phyloP scores from a whole-genome alignment of 2,113 vertebrate species.

The Pachyramphus minor region DNA sequence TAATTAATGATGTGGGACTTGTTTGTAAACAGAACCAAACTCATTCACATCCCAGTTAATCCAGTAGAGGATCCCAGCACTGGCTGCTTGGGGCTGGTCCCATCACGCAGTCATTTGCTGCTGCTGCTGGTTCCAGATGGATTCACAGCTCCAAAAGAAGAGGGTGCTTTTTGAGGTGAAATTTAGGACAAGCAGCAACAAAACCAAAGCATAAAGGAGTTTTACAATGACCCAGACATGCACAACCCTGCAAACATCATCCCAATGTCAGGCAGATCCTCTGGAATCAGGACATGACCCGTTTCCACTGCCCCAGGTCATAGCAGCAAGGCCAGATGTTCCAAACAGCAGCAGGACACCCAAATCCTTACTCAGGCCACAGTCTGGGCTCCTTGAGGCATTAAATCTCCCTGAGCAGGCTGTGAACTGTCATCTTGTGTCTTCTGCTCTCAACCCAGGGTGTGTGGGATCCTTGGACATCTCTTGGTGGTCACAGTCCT shows the following conservation, averaged over 20 bases:
- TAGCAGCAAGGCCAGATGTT: neutral
- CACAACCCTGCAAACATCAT: neutral
- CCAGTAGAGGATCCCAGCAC: neutral
- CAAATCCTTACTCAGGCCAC: neutral
- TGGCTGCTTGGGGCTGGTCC: fast-evolving
- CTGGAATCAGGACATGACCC: neutral
- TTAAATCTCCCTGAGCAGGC: neutral
- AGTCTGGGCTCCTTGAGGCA: neutral
- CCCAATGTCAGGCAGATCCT: neutral
- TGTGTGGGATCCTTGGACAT: fast-evolving
- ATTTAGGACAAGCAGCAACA: neutral
- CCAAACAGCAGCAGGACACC: neutral
- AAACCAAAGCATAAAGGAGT: neutral
- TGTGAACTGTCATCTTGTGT: fast-evolving
- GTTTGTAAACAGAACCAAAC: neutral
- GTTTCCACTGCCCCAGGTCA: neutral
- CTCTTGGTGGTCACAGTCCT: neutral
- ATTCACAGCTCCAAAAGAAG: neutral
- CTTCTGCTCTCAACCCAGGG: fast-evolving
- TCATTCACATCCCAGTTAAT: neutral
- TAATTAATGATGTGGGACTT: fast-evolving
- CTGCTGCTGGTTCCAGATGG: neutral
- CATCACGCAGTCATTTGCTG: fast-evolving
- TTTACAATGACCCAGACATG: neutral
- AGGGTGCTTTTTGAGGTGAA: neutral